Base-by-base conservation (phyloP, 2,113 vertebrate genomes). In the Loxodonta africana region DNA sequence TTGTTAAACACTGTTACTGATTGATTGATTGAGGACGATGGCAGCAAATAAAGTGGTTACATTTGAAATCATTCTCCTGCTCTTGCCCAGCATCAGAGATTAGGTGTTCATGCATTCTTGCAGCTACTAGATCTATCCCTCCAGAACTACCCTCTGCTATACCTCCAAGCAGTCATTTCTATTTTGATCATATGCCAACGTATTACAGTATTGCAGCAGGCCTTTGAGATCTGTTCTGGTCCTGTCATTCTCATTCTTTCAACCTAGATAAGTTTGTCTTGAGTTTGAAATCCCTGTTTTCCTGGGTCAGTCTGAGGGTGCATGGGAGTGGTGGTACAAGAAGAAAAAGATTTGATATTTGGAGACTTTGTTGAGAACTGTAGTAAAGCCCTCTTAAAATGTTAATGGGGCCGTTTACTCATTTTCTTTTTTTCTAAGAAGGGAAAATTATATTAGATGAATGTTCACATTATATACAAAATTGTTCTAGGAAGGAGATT, bases 381-480 rank as follows among this genome's bases (percentile, higher is more conserved):
- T 57, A 65, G 41, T 30, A 12, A 87, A 90, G 25, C 33, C 53
- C 33, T 87, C 65, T 82, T 53, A 88, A 82, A 73, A 63, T 46
- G 10, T 60, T 76, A 65, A 71, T 62, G 53, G n/a, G 46, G 28
- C 6, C 6, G 20, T 46, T 71, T 73, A 57, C n/a, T 93, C 23
- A 69, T 44, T 95, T 84, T 62, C 30, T 57, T 83, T 86, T n/a
- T 33, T 37, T 67, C 53, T 65, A 76, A 87, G n/a, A 93, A 90
- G 21, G 65, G 15, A 80, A 94, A 63, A 73, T 46, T 53, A 62
- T 76, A 48, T 87, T 82, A 91, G 71, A 74, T 33, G 53, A 84
- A 78, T 90, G 73, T 91, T 91, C 83, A 93, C 15, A 53, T 44
- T 67, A 23, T 92, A 1, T 91, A 83, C 92, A 81, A 94, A 93